These are phyloP conservation scores for Tetramorium alpestre DNA, from an alignment of 1,140 invertebrate genomes.

Conservation along the genomic window DNA sequence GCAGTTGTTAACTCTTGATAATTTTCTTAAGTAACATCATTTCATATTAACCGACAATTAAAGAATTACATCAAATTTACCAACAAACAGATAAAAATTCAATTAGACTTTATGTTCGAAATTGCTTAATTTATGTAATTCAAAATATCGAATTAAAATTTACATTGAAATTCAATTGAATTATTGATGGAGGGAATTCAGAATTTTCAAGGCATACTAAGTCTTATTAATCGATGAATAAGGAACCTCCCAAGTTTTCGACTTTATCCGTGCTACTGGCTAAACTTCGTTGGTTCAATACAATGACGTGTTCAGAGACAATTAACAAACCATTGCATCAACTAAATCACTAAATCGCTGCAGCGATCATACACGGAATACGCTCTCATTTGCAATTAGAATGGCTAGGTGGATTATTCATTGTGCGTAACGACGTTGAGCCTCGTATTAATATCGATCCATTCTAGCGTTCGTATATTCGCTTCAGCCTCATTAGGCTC, in stretches of 20 bases:
- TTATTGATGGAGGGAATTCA: not conserved
- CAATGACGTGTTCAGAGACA: conserved; percentile 44
- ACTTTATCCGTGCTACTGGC: not conserved
- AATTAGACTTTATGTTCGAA: not conserved
- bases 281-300: conserved; percentile 41
- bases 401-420: conserved; percentile 50
- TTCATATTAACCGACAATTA: not conserved
- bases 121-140: not conserved
- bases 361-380: conserved; percentile 47
- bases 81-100: not conserved
- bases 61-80: not conserved
- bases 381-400: conserved; percentile 52
- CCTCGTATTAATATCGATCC: conserved; percentile 55
- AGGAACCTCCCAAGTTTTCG: not conserved
- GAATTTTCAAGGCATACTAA: not conserved
- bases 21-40: not conserved
- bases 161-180: not conserved
- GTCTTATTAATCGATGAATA: conserved; percentile 12
- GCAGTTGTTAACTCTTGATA: not conserved
- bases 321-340: conserved; percentile 55
- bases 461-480: conserved; percentile 22
- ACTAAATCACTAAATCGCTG: conserved; percentile 43
- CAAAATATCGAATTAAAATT: not conserved
- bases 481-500: conserved; percentile 38
- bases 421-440: conserved; percentile 50